phyloP scores from a whole-genome alignment of 2,113 vertebrate genomes.

The Isurus oxyrinchus region DNA sequence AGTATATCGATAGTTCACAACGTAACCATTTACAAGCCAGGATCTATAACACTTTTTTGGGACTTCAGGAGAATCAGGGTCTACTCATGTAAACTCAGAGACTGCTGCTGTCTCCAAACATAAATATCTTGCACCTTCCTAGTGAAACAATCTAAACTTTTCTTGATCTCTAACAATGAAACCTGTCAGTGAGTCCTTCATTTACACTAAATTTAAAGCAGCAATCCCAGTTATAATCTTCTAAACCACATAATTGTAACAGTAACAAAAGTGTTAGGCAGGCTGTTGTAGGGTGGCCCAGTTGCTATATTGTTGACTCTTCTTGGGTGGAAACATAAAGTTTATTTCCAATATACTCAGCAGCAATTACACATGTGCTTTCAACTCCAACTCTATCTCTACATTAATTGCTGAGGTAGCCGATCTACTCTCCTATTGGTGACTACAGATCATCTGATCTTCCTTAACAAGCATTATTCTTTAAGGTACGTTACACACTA shows the following conservation, averaged over 20 bases:
- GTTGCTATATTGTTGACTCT: too few relatives aligned
- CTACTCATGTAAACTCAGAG: neutral
- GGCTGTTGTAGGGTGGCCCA: neutral
- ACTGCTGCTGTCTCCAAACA: neutral
- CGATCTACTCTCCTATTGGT: too few relatives aligned
- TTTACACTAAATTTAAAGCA: neutral
- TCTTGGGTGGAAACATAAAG: too few relatives aligned
- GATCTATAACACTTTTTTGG: neutral
- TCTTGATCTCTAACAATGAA: neutral
- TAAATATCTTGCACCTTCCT: neutral
- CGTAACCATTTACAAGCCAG: too few relatives aligned
- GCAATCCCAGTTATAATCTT: neutral
- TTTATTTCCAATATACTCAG: too few relatives aligned
- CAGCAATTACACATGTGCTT: too few relatives aligned
- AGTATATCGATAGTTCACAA: neutral
- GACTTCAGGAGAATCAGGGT: neutral
- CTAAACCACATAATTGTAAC: neutral
- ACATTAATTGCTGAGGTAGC: too few relatives aligned
- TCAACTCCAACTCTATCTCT: too few relatives aligned
- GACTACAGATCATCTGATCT: too few relatives aligned
- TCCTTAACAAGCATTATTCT: too few relatives aligned
- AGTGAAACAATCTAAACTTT: neutral
- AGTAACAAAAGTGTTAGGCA: neutral
- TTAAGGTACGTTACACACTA: too few relatives aligned
- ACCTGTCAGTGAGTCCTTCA: neutral